Conservation (phyloP, 2,888 invertebrate genomes). For the Isotomurus palustris region DNA sequence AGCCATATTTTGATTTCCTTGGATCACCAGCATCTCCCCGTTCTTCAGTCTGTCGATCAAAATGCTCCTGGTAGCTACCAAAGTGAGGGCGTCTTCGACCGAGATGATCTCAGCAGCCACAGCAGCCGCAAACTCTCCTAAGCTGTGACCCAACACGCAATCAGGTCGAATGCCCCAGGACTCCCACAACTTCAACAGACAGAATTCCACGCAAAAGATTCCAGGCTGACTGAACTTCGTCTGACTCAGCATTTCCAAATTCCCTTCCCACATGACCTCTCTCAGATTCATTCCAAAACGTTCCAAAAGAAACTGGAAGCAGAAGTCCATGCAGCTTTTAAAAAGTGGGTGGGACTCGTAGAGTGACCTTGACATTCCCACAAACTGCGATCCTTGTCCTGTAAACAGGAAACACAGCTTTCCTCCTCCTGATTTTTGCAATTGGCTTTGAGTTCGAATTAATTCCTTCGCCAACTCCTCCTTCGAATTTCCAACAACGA, state of each 20-base stretch:
- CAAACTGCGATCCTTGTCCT: conserved; percentile 3
- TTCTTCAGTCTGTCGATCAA: conserved; percentile 22
- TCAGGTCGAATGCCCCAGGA: conserved; percentile 27
- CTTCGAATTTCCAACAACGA: background rate
- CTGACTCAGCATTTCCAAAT: background rate
- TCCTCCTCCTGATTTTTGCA: background rate
- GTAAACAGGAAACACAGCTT: conserved; percentile 10
- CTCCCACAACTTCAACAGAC: conserved; percentile 24
- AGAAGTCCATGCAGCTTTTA: background rate
- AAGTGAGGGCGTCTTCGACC: conserved; percentile 23
- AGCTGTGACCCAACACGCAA: conserved; percentile 28
- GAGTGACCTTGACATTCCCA: background rate
- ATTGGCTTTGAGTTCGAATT: background rate
- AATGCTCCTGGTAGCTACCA: conserved; percentile 16
- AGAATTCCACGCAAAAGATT: conserved; percentile 12
- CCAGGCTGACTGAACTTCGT: conserved; percentile 13
- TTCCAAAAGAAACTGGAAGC: background rate
- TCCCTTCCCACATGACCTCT: background rate
- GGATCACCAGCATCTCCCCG: conserved; percentile 23
- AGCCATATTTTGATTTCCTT: background rate
- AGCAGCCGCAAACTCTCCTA: conserved; percentile 31
- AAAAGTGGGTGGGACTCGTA: background rate
- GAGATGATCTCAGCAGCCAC: conserved; percentile 24
- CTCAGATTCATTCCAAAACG: background rate
- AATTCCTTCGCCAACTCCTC: conserved; percentile 6